Base-by-base conservation (phyloP, 1,140 invertebrate genomes). In the Bombus balteatus region DNA sequence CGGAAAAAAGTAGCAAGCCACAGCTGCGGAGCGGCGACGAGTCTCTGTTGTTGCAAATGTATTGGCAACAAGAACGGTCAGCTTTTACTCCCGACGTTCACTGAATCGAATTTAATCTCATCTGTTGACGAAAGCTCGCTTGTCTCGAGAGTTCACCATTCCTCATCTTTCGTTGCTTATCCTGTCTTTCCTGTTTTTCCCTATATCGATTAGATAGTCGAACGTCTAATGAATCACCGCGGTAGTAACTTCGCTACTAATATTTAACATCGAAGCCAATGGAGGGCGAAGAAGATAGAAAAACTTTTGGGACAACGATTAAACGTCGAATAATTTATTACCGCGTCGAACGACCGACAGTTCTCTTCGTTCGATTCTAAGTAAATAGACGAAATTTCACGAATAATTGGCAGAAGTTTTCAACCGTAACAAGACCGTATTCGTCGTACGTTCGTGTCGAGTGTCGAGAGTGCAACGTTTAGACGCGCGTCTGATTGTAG, bases 1-100 rank as follows among this genome's bases (percentile, higher is more conserved):
- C n/a, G 43, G 39, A 77, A 83, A 87, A 89, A 90, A 85, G 80
- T 80, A 81, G 85, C 34, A 15, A 85, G 80, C 41, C 39, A 73
- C 68, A 66, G 68, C 41, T 65, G 39, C 41, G 68, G 28, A 80
- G 43, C 37, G 34, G 25, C 37, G 28, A 73, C 43, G 66, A 70
- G 75, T 62, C 28, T 62, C 53, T 1, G 3, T 32, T 68, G 41
- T 65, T 73, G 68, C 57, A n/a, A 80, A 85, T 65, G 39, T 73
- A 62, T 80, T 25, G 41, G 68, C 41, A 72, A 80, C 76, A 53
- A 62, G 47, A 47, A 43, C 74, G 22, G 37, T 28, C 25, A 62
- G 68, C 25, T 41, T 57, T 32, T 72, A 59, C 32, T 13, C 18
- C 47, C 37, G 59, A 47, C 53, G 59, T 75, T 76, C 28, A n/a